These are phyloP conservation scores for Lepus timidus DNA, from an alignment of 2,113 vertebrate genomes.

Conservation along the genomic window DNA sequence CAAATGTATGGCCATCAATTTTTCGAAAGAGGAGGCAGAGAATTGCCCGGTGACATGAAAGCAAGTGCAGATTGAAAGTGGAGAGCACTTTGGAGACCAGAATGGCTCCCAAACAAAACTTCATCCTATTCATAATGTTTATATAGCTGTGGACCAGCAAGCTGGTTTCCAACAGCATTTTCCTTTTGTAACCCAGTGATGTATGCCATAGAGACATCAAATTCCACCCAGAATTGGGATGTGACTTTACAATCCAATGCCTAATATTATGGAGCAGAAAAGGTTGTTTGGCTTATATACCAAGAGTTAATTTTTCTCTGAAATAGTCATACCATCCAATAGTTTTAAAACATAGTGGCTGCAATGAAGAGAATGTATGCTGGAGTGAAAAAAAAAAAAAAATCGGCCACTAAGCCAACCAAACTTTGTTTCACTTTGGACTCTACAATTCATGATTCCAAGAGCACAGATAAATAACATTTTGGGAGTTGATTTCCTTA, in stretches of 20 bases:
- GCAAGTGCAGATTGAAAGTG: neutral
- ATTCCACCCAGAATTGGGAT: constrained; percentile 26
- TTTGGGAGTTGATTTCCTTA: neutral
- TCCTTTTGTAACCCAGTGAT: constrained; percentile 32
- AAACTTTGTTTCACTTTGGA: neutral
- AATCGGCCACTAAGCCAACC: neutral
- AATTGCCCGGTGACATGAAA: constrained; percentile 67
- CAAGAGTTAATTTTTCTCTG: constrained; percentile 17
- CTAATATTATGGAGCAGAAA: constrained; percentile 5
- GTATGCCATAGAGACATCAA: neutral
- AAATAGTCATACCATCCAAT: neutral
- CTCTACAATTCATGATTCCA: neutral
- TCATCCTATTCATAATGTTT: neutral
- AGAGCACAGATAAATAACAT: neutral
- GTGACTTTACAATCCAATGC: constrained; percentile 17
- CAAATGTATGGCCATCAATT: constrained; percentile 58
- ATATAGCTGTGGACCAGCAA: neutral
- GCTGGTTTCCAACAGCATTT: neutral
- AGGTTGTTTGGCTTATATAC: neutral
- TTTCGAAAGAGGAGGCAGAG: constrained; percentile 42
- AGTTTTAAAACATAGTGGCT: neutral
- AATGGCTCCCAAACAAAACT: neutral
- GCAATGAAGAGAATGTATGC: neutral
- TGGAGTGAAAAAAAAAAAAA: neutral
- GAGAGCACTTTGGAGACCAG: neutral